Evolutionary conservation across 2,888 invertebrate genomes (phyloP), one percentile per base, ranked within the genome.

Genomic region (Athalia circularis): DNA sequence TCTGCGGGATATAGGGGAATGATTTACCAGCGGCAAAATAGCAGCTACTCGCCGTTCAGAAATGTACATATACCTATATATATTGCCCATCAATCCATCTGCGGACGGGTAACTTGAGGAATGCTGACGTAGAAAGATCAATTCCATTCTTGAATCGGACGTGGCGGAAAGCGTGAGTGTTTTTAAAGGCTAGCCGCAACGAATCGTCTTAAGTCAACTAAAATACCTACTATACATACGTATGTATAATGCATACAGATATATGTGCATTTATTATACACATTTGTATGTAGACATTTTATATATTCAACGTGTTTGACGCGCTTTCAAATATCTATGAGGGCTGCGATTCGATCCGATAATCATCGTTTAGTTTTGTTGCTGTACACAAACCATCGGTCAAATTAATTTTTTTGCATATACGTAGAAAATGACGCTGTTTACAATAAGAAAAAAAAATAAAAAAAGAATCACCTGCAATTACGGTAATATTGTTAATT

Each of bases 281-380:
- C 29, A 29, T 29, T 29, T 29, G 29, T 29, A 29, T 29, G 29
- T 29, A 29, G 29, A 29, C 29, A 29, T 29, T 29, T 29, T 29
- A 29, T 29, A 29, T 29, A 29, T 29, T 29, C 67, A 15, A 13
- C 9, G 67, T 9, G 50, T 70, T 70, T 70, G 7, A 70, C 70
- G 43, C 54, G 70, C 54, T 57, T 70, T 70, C 43, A 43, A 43
- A 15, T 45, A 7, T 70, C 9, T 45, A 45, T 11, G 6, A 67
- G 67, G 67, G 15, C 11, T 48, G 15, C 11, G 50, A 70, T 70
- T 70, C 57, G 70, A 70, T 11, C 13, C 54, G 70, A 5, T 57
- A 57, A 57, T 70, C 70, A 54, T 57, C 70, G 29, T 43, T 57
- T 57, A 70, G 67, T 68, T 52, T 68, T 68, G 52, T 15, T 9